Evolutionary conservation across 2,113 vertebrate species (phyloP), one percentile per base, ranked within the genome.

Genomic region (Cygnus buccinator): DNA sequence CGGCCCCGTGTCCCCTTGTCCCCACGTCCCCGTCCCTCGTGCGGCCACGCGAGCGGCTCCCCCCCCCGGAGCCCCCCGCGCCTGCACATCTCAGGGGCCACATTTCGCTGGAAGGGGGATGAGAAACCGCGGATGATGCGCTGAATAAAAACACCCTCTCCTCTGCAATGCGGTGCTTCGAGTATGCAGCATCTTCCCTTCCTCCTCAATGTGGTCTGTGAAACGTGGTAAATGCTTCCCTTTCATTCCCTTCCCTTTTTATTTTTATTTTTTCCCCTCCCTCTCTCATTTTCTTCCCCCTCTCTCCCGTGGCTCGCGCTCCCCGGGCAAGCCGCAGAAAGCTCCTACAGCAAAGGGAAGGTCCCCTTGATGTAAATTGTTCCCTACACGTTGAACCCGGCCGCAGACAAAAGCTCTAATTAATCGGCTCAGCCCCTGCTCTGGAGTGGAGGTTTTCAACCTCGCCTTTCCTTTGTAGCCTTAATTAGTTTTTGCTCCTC

Each of bases 111-210:
- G 93, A 26, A 73, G 88, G 72, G 55, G 61, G 20, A n/a, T 2
- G 88, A 84, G 84, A 37, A 83, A 9, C 31, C 23, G 37, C 23
- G 73, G 88, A n/a, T 74, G 93, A 74, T 87, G 93, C 73, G 59
- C 88, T 84, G 93, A 63, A 91, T 88, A 20, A 62, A 57, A 94
- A 84, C 84, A 70, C 67, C 93, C 84, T 31, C 63, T 43, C 41
- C 63, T 94, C 93, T 31, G 93, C 93, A 94, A 88, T 88, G 93
- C 89, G 79, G 93, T 37, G 84, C 93, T n/a, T 17, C 28, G 1
- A 44, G 93, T 1, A 37, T 25, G 79, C 84, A 14, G 84, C 73
- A 5, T 54, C 74, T 84, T 74, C 79, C 73, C 84, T 67, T 74
- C 67, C 84, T 87, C 84, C 78, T 63, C 67, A 31, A 11, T 9